Base-by-base conservation (phyloP, 2,113 vertebrate species). In the Microcebus griseorufus region DNA sequence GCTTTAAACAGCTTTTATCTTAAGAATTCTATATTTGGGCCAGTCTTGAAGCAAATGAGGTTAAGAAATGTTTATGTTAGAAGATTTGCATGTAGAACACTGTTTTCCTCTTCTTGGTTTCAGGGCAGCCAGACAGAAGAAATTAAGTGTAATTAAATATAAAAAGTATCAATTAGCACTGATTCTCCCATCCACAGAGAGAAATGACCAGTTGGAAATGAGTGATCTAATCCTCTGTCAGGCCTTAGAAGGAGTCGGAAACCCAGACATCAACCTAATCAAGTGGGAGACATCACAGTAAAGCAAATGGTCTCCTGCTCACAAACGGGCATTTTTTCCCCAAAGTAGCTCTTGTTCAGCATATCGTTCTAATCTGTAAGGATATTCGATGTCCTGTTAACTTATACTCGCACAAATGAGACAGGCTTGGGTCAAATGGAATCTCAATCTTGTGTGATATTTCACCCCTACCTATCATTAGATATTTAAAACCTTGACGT, bases 61-160 rank as follows among this genome's bases (percentile, higher is more conserved):
- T 98, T 99, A 98, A 98, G 72, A 98, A 98, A 95, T 98, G 98
- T 98, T 98, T 98, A 98, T 51, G 88, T 97, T 98, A 97, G 97
- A 98, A 98, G 98, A 99, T 99, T 98, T 99, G 98, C 96, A 97
- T 98, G 98, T 97, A 96, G 98, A 99, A 97, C 95, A 99, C 98
- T 99, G 98, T 99, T 99, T 99, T 98, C 98, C 98, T 98, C 98
- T 98, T 98, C 98, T 98, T 98, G 94, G 97, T 98, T 98, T 98
- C 98, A 97, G 98, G 97, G 98, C 98, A 98, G 98, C 97, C 98
- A 99, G 98, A 98, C 98, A 99, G 98, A 99, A 99, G 84, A 99
- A 98, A 99, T 99, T 98, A 98, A 98, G 97, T 98, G 97, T 97
- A 99, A 99, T 99, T 98, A 99, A 98, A 98, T 97, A 98, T 97